Conservation (phyloP, 2,113 vertebrate species). For the Willisornis vidua region DNA sequence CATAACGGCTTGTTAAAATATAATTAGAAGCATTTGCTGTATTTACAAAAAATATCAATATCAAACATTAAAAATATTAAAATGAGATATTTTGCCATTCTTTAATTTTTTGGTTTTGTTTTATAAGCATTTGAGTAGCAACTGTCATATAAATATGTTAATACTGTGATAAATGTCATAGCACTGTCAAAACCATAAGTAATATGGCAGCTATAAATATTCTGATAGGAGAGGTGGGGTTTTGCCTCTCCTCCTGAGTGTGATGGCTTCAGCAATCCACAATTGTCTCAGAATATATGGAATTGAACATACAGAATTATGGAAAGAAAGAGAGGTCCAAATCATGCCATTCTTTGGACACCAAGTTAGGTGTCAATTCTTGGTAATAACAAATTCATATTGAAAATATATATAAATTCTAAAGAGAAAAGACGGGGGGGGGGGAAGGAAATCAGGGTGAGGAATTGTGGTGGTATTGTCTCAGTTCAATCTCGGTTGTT, state of each 20-base stretch:
- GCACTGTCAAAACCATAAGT: background rate
- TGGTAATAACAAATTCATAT: background rate
- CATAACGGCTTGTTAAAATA: slow-evolving; percentile 73
- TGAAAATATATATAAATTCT: background rate
- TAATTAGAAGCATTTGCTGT: slow-evolving; percentile 73
- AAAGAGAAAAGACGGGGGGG: background rate
- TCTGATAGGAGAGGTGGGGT: background rate
- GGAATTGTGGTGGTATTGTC: background rate
- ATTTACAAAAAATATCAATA: slow-evolving; percentile 63
- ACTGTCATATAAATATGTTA: slow-evolving; percentile 59
- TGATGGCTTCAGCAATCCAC: background rate
- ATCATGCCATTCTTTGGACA: background rate
- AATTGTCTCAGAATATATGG: background rate
- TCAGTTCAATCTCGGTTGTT: background rate
- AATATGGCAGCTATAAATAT: background rate
- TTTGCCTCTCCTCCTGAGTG: background rate
- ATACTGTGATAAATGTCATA: slow-evolving; percentile 10
- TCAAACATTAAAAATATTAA: slow-evolving; percentile 56
- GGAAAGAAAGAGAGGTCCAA: background rate
- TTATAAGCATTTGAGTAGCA: slow-evolving; percentile 49
- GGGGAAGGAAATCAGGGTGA: background rate
- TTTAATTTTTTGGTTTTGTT: slow-evolving; percentile 63
- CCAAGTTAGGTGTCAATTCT: background rate
- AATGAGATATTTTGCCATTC: slow-evolving; percentile 28
- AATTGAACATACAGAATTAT: background rate